These are phyloP conservation scores for Actinernus sp. DNA, from an alignment of 92 coral and sea anemone genomes.

Conservation along the genomic window DNA sequence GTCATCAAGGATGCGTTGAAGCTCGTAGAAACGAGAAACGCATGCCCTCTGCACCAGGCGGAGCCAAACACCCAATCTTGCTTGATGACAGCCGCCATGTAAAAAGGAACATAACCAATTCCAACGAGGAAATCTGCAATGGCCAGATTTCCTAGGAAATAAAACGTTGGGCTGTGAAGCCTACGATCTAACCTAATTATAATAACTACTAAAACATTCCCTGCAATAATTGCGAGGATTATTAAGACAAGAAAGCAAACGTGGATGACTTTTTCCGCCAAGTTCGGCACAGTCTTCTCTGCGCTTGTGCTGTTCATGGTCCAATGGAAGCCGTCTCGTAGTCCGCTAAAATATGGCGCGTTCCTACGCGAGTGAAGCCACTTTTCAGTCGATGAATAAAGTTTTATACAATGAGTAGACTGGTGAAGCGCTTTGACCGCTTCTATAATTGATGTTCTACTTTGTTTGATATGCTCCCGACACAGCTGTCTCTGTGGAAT, in stretches of 20 bases:
- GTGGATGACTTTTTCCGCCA: constrained; percentile 38
- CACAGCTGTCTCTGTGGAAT: too few relatives aligned
- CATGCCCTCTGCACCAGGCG: constrained; percentile 71
- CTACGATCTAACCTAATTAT: constrained; percentile 50
- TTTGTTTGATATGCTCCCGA: too few relatives aligned
- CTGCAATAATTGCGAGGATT: constrained; percentile 51
- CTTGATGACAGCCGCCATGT: constrained; percentile 52
- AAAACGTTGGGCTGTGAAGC: constrained; percentile 82
- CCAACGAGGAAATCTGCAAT: constrained; percentile 72
- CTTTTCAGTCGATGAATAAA: too few relatives aligned
- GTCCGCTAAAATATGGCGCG: too few relatives aligned
- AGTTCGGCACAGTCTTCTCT: constrained; percentile 3
- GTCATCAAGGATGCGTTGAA: constrained; percentile 79
- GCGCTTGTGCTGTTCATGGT: too few relatives aligned
- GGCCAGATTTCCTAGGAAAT: constrained; percentile 72
- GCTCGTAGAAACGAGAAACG: constrained; percentile 64
- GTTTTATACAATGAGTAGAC: too few relatives aligned
- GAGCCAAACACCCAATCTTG: constrained; percentile 63
- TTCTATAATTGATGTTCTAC: too few relatives aligned
- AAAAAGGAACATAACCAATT: constrained; percentile 64
- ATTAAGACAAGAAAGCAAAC: constrained; percentile 22
- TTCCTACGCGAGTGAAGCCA: too few relatives aligned
- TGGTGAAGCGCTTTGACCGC: too few relatives aligned
- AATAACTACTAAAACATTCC: constrained; percentile 53
- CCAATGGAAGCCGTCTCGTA: too few relatives aligned